These are phyloP conservation scores for Fundulus diaphanus DNA, from an alignment of 2,797 vertebrate genomes.

Conservation along the genomic window DNA sequence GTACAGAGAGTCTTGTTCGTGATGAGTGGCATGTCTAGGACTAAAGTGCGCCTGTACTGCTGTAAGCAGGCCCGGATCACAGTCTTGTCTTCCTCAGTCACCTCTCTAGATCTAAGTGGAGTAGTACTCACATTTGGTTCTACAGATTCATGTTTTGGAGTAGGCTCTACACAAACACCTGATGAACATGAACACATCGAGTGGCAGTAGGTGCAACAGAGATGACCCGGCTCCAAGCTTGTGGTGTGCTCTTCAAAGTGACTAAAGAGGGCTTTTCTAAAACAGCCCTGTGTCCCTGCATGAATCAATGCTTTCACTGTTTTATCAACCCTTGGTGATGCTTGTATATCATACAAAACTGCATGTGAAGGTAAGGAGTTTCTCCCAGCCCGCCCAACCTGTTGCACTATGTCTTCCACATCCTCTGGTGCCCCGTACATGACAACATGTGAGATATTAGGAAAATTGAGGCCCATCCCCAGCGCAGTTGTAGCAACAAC, in stretches of 20 bases:
- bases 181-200: too few species aligned
- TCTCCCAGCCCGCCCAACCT: not conserved
- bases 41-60: not conserved
- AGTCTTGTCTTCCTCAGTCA: not conserved
- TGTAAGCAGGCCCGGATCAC: not conserved
- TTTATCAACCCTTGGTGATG: too few species aligned
- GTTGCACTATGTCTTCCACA: not conserved
- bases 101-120: too few species aligned
- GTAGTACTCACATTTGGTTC: too few species aligned
- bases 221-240: not conserved
- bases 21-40: not conserved
- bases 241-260: not conserved
- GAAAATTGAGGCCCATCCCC: too few species aligned
- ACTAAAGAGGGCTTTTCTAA: too few species aligned
- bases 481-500: too few species aligned
- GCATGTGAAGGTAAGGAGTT: not conserved
- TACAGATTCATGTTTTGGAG: too few species aligned
- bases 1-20: not conserved
- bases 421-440: not conserved
- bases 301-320: too few species aligned
- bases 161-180: too few species aligned
- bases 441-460: too few species aligned
- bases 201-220: not conserved
- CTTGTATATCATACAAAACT: not conserved
- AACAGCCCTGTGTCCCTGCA: too few species aligned